Percentiles rank a stretch among this genome's conserved stretches.
Conservation (phyloP, 1,140 invertebrate genomes). For the Wiebesia pumilae region DNA sequence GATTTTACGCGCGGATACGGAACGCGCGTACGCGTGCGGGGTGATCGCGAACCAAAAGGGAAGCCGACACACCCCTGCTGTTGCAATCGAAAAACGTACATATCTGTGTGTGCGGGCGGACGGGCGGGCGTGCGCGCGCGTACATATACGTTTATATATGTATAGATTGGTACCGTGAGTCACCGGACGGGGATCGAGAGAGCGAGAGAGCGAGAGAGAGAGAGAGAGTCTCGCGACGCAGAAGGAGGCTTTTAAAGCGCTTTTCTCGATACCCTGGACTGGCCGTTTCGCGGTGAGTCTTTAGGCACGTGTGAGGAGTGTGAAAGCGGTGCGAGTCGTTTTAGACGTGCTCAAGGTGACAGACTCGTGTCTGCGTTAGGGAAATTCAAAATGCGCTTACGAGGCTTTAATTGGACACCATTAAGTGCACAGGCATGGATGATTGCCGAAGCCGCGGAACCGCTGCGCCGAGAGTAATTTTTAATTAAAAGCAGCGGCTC, state of each 20-base stretch:
- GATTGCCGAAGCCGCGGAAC: neutral
- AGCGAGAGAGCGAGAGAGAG: neutral
- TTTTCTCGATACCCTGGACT: neutral
- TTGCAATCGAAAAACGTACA: neutral
- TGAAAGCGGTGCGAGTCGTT: neutral
- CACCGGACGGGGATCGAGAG: neutral
- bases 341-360: neutral
- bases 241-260: neutral
- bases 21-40: neutral
- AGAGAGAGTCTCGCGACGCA: neutral
- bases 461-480: neutral
- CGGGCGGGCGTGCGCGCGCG: too few relatives aligned
- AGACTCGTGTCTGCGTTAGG: neutral
- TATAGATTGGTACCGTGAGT: neutral
- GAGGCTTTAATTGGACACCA: neutral
- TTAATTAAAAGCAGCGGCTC: neutral
- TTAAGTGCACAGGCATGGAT: neutral
- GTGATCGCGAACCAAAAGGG: neutral
- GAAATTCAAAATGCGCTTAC: neutral
- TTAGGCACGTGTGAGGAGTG: too few relatives aligned
- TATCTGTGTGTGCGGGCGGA: too few relatives aligned
- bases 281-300: too few relatives aligned
- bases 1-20: constrained; percentile 12
- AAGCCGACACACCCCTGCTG: neutral
- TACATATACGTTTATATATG: too few relatives aligned